These are phyloP conservation scores for Aporophyla nigra DNA, from an alignment of 2,888 invertebrate genomes.

Conservation along the genomic window DNA sequence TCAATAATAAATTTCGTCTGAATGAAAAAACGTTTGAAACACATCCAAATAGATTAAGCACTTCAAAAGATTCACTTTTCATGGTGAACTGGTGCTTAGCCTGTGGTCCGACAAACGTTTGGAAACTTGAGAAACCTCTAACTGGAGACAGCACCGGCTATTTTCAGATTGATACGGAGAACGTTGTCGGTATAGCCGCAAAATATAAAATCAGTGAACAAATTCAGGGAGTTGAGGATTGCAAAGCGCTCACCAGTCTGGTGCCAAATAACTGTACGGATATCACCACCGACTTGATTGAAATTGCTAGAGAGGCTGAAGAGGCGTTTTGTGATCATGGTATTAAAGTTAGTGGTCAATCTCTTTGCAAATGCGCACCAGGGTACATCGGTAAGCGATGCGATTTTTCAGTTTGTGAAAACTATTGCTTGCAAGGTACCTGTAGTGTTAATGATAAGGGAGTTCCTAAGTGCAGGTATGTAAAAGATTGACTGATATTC, in stretches of 20 bases:
- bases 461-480: constrained; percentile 10
- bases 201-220: constrained; percentile 4
- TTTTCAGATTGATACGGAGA: neutral
- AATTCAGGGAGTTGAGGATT: constrained; percentile 1
- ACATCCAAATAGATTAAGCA: neutral
- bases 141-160: accelerated
- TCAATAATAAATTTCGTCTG: too few relatives aligned
- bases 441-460: neutral
- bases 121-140: neutral
- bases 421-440: constrained; percentile 2
- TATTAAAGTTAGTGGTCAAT: neutral
- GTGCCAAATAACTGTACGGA: neutral
- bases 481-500: too few relatives aligned
- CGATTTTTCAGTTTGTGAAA: neutral
- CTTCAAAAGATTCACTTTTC: neutral
- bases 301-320: neutral
- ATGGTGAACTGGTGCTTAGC: accelerated
- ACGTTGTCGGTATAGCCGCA: neutral
- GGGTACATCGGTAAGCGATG: constrained; percentile 7
- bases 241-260: neutral
- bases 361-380: constrained; percentile 6
- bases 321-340: neutral
- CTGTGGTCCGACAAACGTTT: accelerated
- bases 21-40: too few relatives aligned
- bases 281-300: neutral